These are phyloP conservation scores for Clusia tigrina DNA, from an alignment of 2,888 invertebrate species.

Conservation along the genomic window DNA sequence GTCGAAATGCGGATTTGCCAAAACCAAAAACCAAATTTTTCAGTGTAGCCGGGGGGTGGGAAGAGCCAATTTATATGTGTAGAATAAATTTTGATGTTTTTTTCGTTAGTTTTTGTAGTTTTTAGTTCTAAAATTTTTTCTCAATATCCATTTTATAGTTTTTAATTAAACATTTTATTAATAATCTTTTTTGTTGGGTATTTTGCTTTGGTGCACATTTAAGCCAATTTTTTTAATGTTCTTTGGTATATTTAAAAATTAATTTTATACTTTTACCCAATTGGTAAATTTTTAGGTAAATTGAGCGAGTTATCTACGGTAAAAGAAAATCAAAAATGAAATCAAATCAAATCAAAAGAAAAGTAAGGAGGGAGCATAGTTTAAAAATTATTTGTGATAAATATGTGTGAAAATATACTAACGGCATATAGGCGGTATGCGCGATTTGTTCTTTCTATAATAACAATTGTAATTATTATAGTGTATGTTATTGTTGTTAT, in stretches of 20 bases:
- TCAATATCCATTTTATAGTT: constrained; percentile 14
- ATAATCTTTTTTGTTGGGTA: constrained; percentile 14
- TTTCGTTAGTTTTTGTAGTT: constrained; percentile 16
- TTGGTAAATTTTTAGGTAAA: constrained; percentile 11
- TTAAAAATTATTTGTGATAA: constrained; percentile 18
- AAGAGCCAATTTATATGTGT: neutral
- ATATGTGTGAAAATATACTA: constrained; percentile 61
- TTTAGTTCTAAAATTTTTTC: neutral
- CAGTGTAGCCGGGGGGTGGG: neutral
- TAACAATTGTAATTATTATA: constrained; percentile 63
- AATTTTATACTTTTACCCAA: neutral
- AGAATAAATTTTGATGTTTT: neutral
- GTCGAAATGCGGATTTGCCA: neutral
- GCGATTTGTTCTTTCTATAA: constrained; percentile 64
- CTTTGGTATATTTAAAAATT: neutral
- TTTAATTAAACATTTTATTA: constrained; percentile 1
- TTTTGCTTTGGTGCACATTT: constrained; percentile 1
- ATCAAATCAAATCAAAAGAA: constrained; percentile 17
- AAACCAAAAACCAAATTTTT: neutral
- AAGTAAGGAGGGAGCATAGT: constrained; percentile 28
- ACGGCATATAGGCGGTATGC: constrained; percentile 64
- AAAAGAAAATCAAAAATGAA: neutral
- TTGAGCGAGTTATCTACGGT: constrained; percentile 24
- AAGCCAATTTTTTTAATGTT: constrained; percentile 12
- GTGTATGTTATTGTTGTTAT: constrained; percentile 60